Evolutionary conservation across 2,797 vertebrate genomes (phyloP), one percentile per base, ranked within the genome.

Genomic region (Brotogeris chrysoptera): DNA sequence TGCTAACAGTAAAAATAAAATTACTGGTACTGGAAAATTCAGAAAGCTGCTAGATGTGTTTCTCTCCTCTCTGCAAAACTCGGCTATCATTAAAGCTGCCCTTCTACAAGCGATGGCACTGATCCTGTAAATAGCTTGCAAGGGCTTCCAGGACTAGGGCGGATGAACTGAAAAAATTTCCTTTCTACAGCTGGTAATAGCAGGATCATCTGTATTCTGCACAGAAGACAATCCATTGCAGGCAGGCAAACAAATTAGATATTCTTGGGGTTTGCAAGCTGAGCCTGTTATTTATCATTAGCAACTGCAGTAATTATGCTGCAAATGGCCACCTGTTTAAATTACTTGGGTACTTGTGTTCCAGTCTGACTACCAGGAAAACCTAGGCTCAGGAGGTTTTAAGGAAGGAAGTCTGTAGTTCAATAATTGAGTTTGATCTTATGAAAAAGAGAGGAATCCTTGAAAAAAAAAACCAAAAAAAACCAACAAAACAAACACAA

Each of bases 201-300:
- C 39, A 71, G 60, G 27, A 80, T 80, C 84, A 93, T 92, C 90
- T 85, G 25, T 76, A 95, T 89, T 91, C 78, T 64, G 41, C 44
- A 73, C 44, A 71, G 38, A 68, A 87, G 81, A 95, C 44, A 80
- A 89, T 17, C 20, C 61, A 83, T 4, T 36, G 86, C 80, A 78
- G 52, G 34, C 65, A 82, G 44, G 52, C 60, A 92, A 88, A 79
- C 60, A 80, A 93, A 94, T 87, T n/a, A 87, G 74, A 80, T 80
- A 70, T 89, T 93, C 86, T 46, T 43, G 27, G 30, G 41, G 44
- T 85, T 89, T 91, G 76, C 64, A 74, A 85, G 41, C 74, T 52
- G 16, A 93, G 74, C 44, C 53, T 74, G 81, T 65, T 90, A 93
- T 78, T 95, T 85, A 78, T 89, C 76, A 59, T 90, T 78, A 96